Evolutionary conservation across 2,888 invertebrate species (phyloP).

Genomic region (Hirtodrosophila histrioides): DNA sequence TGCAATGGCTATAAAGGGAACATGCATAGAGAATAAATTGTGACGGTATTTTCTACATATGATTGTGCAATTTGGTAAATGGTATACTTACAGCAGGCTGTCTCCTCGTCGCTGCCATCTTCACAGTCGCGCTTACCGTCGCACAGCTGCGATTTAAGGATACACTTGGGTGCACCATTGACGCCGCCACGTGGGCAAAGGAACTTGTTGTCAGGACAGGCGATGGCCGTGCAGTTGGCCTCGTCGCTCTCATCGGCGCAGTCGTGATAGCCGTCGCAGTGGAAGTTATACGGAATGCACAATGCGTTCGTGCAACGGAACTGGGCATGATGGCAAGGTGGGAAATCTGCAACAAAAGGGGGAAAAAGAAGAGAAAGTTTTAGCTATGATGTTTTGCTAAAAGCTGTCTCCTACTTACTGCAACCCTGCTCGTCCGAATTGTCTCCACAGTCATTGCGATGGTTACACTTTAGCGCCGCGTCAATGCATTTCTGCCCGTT

Average conservation of each 20-base stretch:
- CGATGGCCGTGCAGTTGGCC: constrained; percentile 93
- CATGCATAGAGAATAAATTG: no score
- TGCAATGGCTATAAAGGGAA: constrained; percentile 87
- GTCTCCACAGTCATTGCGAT: constrained; percentile 95
- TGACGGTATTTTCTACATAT: no score
- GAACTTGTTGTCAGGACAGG: constrained; percentile 96
- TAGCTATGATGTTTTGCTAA: neutral
- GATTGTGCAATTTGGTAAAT: no score
- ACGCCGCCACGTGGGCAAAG: constrained; percentile 92
- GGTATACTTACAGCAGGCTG: constrained; percentile 92
- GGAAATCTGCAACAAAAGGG: constrained; percentile 89
- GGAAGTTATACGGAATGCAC: constrained; percentile 95
- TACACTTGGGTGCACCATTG: constrained; percentile 92
- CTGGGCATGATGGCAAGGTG: constrained; percentile 94
- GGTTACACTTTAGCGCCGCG: constrained; percentile 91
- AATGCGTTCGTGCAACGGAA: constrained; percentile 96
- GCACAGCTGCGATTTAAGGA: constrained; percentile 93
- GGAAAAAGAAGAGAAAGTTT: neutral
- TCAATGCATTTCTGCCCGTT: constrained; percentile 93
- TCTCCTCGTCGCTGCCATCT: constrained; percentile 95
- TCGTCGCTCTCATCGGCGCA: constrained; percentile 97
- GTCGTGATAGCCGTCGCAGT: constrained; percentile 93
- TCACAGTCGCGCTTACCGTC: constrained; percentile 96
- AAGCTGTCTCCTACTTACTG: constrained; percentile 87
- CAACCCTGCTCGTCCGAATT: constrained; percentile 95